Percentiles rank a stretch among this genome's conserved stretches.
These are phyloP conservation scores for Andricus grossulariae DNA, from an alignment of 1,140 invertebrate genomes.

Conservation along the genomic window DNA sequence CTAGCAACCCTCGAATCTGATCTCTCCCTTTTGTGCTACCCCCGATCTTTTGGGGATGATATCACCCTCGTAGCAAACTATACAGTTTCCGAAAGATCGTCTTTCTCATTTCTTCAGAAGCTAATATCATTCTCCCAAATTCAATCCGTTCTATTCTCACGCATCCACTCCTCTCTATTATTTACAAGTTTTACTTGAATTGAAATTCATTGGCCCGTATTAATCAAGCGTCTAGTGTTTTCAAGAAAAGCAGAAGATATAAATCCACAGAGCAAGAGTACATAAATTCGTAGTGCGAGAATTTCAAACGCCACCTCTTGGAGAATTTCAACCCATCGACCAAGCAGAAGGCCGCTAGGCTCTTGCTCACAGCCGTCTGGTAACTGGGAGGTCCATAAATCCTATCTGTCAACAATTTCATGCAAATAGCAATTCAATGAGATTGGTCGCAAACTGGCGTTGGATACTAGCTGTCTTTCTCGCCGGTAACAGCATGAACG, in stretches of 20 bases:
- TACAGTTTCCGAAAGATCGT: constrained; percentile 35
- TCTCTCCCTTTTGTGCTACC: constrained; percentile 50
- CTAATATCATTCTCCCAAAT: constrained; percentile 42
- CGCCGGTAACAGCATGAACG: neutral
- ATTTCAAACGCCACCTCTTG: neutral
- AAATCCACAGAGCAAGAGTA: constrained; percentile 38
- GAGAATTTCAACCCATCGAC: neutral
- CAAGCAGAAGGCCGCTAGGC: constrained; percentile 1
- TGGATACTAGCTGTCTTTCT: constrained; percentile 2
- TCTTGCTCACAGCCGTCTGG: constrained; percentile 38
- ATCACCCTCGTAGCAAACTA: constrained; percentile 47
- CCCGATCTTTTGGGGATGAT: constrained; percentile 48
- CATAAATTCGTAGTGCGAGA: neutral
- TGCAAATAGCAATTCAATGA: constrained; percentile 45
- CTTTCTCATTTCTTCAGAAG: constrained; percentile 44
- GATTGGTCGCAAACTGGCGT: constrained; percentile 38
- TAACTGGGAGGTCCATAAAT: constrained; percentile 42
- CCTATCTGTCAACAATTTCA: constrained; percentile 48
- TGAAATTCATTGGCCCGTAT: constrained; percentile 49
- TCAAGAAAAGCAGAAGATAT: constrained; percentile 39
- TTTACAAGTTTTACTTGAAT: constrained; percentile 35
- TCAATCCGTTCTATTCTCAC: constrained; percentile 38
- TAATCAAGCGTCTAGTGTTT: constrained; percentile 55
- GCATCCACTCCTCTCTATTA: constrained; percentile 36
- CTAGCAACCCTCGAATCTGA: constrained; percentile 52